phyloP scores from a whole-genome alignment of 2,113 vertebrate species.

The Epinephelus moara region DNA sequence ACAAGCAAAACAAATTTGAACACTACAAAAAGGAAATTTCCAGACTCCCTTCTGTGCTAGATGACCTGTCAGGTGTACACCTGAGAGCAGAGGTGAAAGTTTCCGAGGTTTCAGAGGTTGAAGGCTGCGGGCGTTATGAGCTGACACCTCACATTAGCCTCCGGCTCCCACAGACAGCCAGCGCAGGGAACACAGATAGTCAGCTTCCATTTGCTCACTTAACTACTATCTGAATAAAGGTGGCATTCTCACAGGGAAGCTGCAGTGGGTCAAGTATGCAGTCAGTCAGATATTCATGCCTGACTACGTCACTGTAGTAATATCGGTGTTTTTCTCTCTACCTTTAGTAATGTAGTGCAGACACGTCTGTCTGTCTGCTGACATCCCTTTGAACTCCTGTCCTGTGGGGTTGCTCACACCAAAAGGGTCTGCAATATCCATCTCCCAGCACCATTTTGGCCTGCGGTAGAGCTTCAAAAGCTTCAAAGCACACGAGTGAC shows the following conservation, averaged over 20 bases:
- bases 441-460: constrained; percentile 52
- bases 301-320: constrained; percentile 24
- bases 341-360: constrained; percentile 34
- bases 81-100: neutral
- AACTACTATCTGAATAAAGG: constrained; percentile 31
- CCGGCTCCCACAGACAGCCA: constrained; percentile 29
- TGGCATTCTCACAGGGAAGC: constrained; percentile 15
- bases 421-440: constrained; percentile 53
- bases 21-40: neutral
- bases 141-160: constrained; percentile 24
- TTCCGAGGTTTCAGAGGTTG: neutral
- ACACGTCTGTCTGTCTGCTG: constrained; percentile 38
- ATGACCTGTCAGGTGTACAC: neutral
- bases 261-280: constrained; percentile 37
- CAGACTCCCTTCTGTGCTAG: neutral
- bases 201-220: constrained; percentile 32
- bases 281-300: constrained; percentile 22
- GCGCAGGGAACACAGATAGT: constrained; percentile 16
- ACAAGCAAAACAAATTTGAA: neutral
- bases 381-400: constrained; percentile 68
- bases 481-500: constrained; percentile 68
- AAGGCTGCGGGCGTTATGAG: constrained; percentile 7
- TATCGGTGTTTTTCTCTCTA: constrained; percentile 15
- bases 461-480: constrained; percentile 55
- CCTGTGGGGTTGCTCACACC: constrained; percentile 50